Base-by-base conservation (phyloP, 2,888 invertebrate genomes). In the Iphiclides podalirius region DNA sequence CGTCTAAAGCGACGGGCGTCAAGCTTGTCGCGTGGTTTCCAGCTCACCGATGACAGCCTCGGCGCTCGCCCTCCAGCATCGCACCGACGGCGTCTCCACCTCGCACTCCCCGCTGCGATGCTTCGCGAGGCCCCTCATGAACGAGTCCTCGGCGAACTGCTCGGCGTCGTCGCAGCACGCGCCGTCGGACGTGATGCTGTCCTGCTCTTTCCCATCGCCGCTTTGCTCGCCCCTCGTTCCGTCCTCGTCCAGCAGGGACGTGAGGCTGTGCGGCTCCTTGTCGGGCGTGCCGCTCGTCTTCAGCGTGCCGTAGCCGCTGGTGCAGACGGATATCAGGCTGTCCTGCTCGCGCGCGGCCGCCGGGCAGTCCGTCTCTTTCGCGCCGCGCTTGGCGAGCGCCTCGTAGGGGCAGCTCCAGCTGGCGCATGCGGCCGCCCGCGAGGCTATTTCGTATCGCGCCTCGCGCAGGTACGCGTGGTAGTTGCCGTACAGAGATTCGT, bases 401-500 rank as follows among this genome's bases (percentile, higher is more conserved):
- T 95, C 93, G 80, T 97, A 98, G 40, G 90, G 91, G 54, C 94
- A 93, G 3, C 92, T 92, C 98, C 98, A 98, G 45, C 89, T 88
- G 0, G 84, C 73, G 72, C 96, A 96, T 0, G 96, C 95, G 20
- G 91, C 79, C 34, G 93, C 91, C 67, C 96, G 94, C 6, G 92
- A 90, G 16, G 91, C 90, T 45, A 98, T 94, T 72, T 94, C 94
- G 67, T 91, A 92, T 55, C 95, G 91, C 0, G 97, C 96, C 74
- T 96, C 96, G 68, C 93, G 93, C 20, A 98, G 87, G 79, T 98
- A 98, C 0, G 95, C 94, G 80, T 95, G 94, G 75, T 94, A 94
- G 76, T 95, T 95, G 23, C 94, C 93, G 69, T 93, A 94, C 53
- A 95, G 75, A 49, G 93, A 94, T 57, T 94, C 94, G 69, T 86